phyloP scores from a whole-genome alignment of 2,113 vertebrate species.

The Apus apus region DNA sequence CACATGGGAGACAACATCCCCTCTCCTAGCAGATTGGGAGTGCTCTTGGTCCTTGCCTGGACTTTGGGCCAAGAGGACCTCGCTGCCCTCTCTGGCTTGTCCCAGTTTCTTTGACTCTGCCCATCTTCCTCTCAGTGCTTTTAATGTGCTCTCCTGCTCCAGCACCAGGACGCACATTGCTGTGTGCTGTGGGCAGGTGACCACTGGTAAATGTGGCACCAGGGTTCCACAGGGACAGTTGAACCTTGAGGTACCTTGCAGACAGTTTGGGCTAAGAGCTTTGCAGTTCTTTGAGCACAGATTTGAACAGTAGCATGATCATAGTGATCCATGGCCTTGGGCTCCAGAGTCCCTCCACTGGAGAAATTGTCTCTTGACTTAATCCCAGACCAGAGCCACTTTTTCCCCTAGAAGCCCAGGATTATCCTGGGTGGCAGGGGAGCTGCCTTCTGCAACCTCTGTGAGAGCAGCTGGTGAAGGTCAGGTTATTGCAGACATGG shows the following conservation, averaged over 20 bases:
- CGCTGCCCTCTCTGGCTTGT: background rate
- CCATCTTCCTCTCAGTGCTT: background rate
- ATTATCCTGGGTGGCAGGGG: background rate
- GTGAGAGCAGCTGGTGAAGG: background rate
- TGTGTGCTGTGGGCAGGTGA: background rate
- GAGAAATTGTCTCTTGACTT: background rate
- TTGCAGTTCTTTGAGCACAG: background rate
- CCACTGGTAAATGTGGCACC: background rate
- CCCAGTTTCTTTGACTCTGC: background rate
- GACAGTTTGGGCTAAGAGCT: background rate
- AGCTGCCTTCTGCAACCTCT: background rate
- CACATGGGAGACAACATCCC: fast-evolving
- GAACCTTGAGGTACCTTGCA: background rate
- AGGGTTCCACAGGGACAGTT: background rate
- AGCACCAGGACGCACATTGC: background rate
- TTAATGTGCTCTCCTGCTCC: background rate
- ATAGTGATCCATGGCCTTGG: background rate
- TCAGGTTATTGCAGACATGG: background rate
- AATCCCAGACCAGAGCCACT: background rate
- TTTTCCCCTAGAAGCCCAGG: background rate
- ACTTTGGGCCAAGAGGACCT: background rate
- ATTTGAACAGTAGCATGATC: background rate
- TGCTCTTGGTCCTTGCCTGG: background rate
- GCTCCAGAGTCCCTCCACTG: background rate
- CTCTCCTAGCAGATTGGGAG: background rate